Conservation (phyloP, 2,113 vertebrate genomes). For the Ramphastos sulfuratus region DNA sequence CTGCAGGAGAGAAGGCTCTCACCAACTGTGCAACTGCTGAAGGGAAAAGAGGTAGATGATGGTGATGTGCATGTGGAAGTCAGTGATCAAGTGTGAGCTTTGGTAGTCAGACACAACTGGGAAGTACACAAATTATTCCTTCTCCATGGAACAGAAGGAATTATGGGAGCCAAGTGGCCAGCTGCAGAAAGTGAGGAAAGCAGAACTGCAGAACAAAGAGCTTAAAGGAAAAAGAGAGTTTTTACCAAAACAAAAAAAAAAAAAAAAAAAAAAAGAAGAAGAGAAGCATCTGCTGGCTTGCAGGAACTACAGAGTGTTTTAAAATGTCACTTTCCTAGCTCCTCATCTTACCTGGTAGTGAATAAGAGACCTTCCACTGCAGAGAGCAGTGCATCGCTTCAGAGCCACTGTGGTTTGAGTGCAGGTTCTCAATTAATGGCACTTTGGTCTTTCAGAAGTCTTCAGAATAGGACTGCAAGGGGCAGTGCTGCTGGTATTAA, state of each 20-base stretch:
- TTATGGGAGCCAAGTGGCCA: slow-evolving; percentile 19
- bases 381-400: neutral
- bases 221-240: neutral
- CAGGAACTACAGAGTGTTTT: slow-evolving; percentile 22
- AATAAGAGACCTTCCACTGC: neutral
- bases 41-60: neutral
- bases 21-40: slow-evolving; percentile 38
- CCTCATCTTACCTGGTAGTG: neutral
- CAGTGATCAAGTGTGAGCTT: slow-evolving; percentile 22
- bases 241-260: neutral
- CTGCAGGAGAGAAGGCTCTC: slow-evolving; percentile 18
- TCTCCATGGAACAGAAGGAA: neutral
- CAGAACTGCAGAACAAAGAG: neutral
- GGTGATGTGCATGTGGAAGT: neutral
- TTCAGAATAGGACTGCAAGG: neutral
- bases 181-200: slow-evolving; percentile 34
- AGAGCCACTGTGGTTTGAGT: neutral
- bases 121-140: slow-evolving; percentile 12
- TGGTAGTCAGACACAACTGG: slow-evolving; percentile 38
- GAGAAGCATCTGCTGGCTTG: neutral
- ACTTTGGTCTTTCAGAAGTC: neutral
- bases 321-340: slow-evolving; percentile 20
- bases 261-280: neutral
- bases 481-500: neutral
- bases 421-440: neutral